Conservation (phyloP, 1,140 invertebrate genomes). For the Teleogryllus occipitalis region DNA sequence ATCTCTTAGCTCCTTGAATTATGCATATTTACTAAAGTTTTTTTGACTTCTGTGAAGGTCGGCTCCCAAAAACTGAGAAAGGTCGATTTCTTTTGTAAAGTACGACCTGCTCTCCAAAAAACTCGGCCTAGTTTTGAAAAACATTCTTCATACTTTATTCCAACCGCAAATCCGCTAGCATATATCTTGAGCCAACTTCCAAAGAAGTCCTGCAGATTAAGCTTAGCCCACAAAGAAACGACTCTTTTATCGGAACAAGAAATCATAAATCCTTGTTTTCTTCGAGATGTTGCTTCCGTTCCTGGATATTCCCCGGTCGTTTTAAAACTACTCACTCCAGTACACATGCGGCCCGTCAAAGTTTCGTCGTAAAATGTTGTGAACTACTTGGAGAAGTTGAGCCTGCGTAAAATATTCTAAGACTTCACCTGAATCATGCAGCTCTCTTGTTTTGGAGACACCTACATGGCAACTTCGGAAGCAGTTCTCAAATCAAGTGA, state of each 20-base stretch:
- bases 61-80: too few relatives aligned
- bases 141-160: background rate
- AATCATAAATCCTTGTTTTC: constrained; percentile 2
- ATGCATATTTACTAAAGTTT: too few relatives aligned
- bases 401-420: background rate
- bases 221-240: background rate
- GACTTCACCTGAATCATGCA: background rate
- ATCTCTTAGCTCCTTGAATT: too few relatives aligned
- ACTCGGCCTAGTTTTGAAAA: background rate
- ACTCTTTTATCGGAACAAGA: constrained; percentile 4
- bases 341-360: background rate
- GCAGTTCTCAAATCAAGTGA: background rate
- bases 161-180: background rate
- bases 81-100: background rate
- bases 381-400: background rate
- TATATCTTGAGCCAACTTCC: background rate
- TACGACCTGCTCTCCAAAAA: background rate
- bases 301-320: background rate
- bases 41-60: too few relatives aligned
- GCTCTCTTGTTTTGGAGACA: background rate
- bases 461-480: background rate
- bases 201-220: constrained; percentile 1
- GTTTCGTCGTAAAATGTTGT: background rate
- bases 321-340: background rate
- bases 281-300: background rate